These are phyloP conservation scores for Tetanocera ferruginea DNA, from an alignment of 2,888 invertebrate species.

Conservation along the genomic window DNA sequence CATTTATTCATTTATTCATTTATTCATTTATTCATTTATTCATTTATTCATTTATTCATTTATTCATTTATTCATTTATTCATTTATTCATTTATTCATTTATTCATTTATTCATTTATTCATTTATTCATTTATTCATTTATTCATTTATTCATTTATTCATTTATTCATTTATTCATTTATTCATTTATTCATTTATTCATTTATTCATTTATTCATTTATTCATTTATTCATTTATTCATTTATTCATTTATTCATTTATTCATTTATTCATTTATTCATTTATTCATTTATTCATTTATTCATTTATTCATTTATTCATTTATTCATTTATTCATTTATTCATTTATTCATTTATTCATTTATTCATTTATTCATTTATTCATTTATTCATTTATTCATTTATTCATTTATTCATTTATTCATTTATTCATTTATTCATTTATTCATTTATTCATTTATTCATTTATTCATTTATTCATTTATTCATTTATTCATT, in stretches of 20 bases:
- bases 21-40: background rate
- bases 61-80: background rate
- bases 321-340: background rate
- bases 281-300: background rate
- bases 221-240: background rate
- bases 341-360: constrained; percentile 2
- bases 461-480: constrained; percentile 15
- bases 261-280: background rate
- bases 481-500: constrained; percentile 5
- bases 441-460: constrained; percentile 15
- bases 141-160: background rate
- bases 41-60: background rate
- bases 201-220: constrained; percentile 8
- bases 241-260: background rate
- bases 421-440: constrained; percentile 1
- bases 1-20: background rate
- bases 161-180: background rate
- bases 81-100: background rate
- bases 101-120: background rate
- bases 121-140: background rate
- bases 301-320: constrained; percentile 1
- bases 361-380: background rate
- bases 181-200: background rate
- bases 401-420: constrained; percentile 10
- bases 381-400: background rate